phyloP scores from a whole-genome alignment of 1,140 invertebrate species.

The Aplysia californica region DNA sequence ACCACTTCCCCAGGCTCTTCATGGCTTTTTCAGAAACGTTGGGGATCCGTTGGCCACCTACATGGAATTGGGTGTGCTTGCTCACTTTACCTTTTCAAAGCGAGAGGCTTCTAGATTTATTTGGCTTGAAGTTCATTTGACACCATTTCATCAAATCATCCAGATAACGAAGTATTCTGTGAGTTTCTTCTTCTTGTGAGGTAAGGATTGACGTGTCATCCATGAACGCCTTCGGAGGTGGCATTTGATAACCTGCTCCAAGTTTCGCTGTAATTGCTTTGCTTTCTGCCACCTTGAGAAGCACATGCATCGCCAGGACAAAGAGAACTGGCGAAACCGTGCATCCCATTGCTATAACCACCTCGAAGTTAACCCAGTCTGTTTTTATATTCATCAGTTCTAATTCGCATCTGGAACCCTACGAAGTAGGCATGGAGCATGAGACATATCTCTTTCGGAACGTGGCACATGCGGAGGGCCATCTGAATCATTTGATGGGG shows the following conservation, averaged over 20 bases:
- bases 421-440: slow-evolving; percentile 24
- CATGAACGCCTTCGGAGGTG: not conserved
- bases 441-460: slow-evolving; percentile 9
- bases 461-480: slow-evolving; percentile 23
- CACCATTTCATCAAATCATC: not conserved
- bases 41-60: not conserved
- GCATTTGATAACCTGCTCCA: not conserved
- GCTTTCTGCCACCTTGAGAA: not conserved
- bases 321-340: not conserved
- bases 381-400: slow-evolving; percentile 10
- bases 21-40: not conserved
- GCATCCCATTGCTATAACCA: not conserved
- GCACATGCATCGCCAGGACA: not conserved
- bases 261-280: not conserved
- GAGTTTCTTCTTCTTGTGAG: not conserved
- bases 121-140: not conserved
- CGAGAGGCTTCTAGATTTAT: not conserved
- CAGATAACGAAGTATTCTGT: not conserved
- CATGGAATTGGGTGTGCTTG: too few relatives aligned
- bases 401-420: slow-evolving; percentile 23
- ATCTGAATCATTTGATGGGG: slow-evolving; percentile 27
- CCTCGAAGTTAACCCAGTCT: not conserved
- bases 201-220: not conserved
- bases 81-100: not conserved
- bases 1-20: not conserved